phyloP scores from a whole-genome alignment of 64 coral and sea anemone species.

The Astreopora myriophthalma region DNA sequence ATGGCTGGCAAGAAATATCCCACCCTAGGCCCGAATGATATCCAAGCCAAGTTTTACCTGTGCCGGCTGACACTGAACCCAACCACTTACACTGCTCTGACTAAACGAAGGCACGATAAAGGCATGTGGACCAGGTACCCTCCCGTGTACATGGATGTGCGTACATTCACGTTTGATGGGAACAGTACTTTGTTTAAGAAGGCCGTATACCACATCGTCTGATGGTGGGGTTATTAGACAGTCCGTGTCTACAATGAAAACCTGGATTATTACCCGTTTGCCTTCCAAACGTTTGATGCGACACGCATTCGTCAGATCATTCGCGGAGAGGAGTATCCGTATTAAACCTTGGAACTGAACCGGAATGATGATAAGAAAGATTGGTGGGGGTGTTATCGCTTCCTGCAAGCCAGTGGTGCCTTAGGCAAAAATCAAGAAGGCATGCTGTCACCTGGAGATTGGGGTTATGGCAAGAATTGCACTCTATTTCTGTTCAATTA shows the following conservation, averaged over 20 bases:
- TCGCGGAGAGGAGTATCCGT: slow-evolving; percentile 14
- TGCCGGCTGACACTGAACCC: neutral
- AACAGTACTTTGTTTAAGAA: neutral
- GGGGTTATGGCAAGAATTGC: slow-evolving; percentile 28
- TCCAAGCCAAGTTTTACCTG: neutral
- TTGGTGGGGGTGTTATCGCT: slow-evolving; percentile 19
- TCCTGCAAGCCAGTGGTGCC: slow-evolving; percentile 26
- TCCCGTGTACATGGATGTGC: slow-evolving; percentile 10
- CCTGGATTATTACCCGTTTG: neutral
- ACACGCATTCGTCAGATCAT: slow-evolving; percentile 35
- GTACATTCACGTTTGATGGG: neutral
- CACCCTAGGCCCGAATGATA: neutral
- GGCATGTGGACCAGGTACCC: neutral
- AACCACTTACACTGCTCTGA: neutral
- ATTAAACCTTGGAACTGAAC: slow-evolving; percentile 19
- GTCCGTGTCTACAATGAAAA: no score
- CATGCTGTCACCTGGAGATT: neutral
- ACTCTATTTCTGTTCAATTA: slow-evolving; percentile 67
- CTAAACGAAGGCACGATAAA: neutral
- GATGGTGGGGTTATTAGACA: no score
- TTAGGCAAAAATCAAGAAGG: neutral
- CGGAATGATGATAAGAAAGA: neutral
- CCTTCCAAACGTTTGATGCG: slow-evolving; percentile 16
- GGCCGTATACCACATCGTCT: no score
- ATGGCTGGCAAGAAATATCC: neutral